Evolutionary conservation across 37 sponge, comb jelly and placozoan species (phyloP).

Genomic region (Eunapius fragilis): DNA sequence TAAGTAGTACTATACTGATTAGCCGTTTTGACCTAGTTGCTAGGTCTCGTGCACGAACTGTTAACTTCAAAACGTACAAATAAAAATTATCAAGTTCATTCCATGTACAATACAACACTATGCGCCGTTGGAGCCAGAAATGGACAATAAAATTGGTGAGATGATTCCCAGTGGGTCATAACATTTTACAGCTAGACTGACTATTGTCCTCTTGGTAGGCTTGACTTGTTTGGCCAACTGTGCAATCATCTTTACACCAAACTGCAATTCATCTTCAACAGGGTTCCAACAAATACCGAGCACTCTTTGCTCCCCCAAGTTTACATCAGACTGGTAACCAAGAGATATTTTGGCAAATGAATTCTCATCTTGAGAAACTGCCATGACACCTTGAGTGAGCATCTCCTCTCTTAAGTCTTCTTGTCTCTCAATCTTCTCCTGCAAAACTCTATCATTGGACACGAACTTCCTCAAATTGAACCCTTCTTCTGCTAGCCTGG

Average conservation of each 20-base stretch:
- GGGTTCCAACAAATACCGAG: slow-evolving; percentile 8
- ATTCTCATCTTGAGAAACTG: not conserved
- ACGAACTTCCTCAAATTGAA: slow-evolving; percentile 41
- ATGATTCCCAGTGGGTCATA: slow-evolving; percentile 6
- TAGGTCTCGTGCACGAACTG: too few species aligned
- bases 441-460: not conserved
- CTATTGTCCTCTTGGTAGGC: slow-evolving; percentile 22
- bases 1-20: too few species aligned
- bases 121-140: too few species aligned
- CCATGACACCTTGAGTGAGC: too few species aligned
- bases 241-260: not conserved
- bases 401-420: not conserved
- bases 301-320: slow-evolving; percentile 21
- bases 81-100: too few species aligned
- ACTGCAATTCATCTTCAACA: slow-evolving; percentile 4
- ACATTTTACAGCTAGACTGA: not conserved
- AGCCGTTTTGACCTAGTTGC: too few species aligned
- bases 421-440: not conserved
- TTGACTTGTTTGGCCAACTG: not conserved
- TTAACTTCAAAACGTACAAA: too few species aligned
- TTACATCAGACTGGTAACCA: not conserved
- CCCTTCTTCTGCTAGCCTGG: not conserved
- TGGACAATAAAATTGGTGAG: not conserved
- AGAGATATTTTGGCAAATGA: slow-evolving; percentile 20
- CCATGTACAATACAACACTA: too few species aligned